Conservation (phyloP, 2,113 vertebrate species). For the Argyrosomus japonicus region DNA sequence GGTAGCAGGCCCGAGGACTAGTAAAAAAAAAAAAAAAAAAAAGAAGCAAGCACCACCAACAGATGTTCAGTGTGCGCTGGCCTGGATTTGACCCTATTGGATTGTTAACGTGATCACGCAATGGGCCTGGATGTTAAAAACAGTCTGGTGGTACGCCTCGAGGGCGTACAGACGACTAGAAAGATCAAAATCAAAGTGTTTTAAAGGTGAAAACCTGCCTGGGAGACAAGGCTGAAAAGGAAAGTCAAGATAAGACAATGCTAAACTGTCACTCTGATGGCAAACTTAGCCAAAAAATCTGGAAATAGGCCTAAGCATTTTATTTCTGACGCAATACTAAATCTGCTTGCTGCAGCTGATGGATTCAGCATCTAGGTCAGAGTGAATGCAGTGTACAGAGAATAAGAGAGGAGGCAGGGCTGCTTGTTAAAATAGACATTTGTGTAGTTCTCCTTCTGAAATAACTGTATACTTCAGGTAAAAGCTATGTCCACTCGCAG, state of each 20-base stretch:
- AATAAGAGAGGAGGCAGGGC: conserved; percentile 9
- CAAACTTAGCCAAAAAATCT: conserved; percentile 36
- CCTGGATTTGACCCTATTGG: conserved; percentile 61
- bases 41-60: conserved; percentile 29
- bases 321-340: conserved; percentile 68
- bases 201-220: neutral
- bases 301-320: conserved; percentile 60
- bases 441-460: neutral
- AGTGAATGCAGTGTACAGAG: conserved; percentile 51
- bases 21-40: conserved; percentile 1
- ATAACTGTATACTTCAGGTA: neutral
- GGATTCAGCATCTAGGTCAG: conserved; percentile 74
- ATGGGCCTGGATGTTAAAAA: conserved; percentile 24
- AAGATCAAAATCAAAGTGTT: neutral
- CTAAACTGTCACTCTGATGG: conserved; percentile 27
- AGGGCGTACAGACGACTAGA: neutral
- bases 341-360: conserved; percentile 72
- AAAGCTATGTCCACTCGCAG: neutral
- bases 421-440: neutral
- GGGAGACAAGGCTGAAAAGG: neutral
- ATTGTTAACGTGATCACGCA: conserved; percentile 54
- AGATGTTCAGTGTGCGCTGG: conserved; percentile 62
- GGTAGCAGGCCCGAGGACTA: conserved; percentile 36
- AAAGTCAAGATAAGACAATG: conserved; percentile 1
- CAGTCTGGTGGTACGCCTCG: neutral